Percentiles rank a stretch among this genome's conserved stretches.
These are phyloP conservation scores for Meloidogyne floridensis DNA, from an alignment of 1,140 invertebrate genomes.

Conservation along the genomic window DNA sequence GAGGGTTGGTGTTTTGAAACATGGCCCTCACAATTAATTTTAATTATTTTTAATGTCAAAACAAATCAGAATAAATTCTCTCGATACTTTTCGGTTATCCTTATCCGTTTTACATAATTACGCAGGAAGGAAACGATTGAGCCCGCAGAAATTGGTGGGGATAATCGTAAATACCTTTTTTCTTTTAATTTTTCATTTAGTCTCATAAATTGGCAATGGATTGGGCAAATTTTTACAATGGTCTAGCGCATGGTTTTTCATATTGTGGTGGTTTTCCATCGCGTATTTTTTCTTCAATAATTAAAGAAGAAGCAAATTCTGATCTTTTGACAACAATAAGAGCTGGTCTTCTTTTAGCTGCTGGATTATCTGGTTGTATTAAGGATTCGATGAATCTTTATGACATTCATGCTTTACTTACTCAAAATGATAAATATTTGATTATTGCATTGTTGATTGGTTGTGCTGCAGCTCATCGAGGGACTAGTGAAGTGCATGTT, in stretches of 20 bases:
- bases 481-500: constrained; percentile 49
- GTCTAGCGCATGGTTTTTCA: constrained; percentile 42
- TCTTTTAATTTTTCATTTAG: constrained; percentile 29
- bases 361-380: constrained; percentile 35
- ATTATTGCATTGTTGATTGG: constrained; percentile 44
- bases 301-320: constrained; percentile 8
- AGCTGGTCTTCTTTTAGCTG: constrained; percentile 46
- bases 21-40: too few species aligned
- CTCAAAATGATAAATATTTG: constrained; percentile 44
- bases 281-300: constrained; percentile 20
- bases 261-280: constrained; percentile 23
- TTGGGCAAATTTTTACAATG: constrained; percentile 51
- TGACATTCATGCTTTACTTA: constrained; percentile 47
- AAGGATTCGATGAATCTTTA: constrained; percentile 40
- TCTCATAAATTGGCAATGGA: constrained; percentile 46
- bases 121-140: too few species aligned
- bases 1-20: not conserved
- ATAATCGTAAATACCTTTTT: constrained; percentile 2
- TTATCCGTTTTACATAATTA: too few species aligned
- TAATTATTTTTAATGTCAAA: too few species aligned
- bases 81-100: too few species aligned
- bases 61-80: too few species aligned
- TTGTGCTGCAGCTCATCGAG: constrained; percentile 43
- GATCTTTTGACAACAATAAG: constrained; percentile 26
- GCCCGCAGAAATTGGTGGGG: too few species aligned